phyloP scores from a whole-genome alignment of 30 jellyfish, hydroid and myxozoan genomes.

The Turritopsis dohrnii region DNA sequence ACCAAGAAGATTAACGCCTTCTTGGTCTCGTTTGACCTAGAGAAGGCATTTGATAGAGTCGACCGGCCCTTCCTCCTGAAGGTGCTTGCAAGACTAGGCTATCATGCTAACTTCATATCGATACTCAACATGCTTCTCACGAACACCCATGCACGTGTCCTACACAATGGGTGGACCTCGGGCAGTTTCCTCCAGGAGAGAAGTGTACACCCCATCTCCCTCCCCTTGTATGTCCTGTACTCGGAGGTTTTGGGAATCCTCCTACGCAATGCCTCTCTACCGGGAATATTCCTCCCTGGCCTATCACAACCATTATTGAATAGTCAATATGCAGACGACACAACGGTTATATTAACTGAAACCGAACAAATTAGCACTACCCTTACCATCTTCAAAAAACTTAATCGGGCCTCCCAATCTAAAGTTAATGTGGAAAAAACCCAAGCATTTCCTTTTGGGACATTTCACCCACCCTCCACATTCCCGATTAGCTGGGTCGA shows the following conservation, averaged over 20 bases:
- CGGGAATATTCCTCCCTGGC: background rate
- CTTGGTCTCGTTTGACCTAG: constrained; percentile 26
- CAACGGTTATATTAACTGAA: background rate
- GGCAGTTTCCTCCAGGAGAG: background rate
- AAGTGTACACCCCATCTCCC: constrained; percentile 11
- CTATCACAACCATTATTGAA: background rate
- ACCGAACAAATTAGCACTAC: background rate
- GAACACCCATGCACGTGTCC: background rate
- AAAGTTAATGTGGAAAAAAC: background rate
- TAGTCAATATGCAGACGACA: constrained; percentile 18
- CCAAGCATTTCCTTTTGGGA: background rate
- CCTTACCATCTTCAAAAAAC: background rate
- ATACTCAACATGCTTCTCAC: background rate
- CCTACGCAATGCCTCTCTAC: background rate
- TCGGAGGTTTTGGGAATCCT: background rate
- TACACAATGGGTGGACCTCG: background rate
- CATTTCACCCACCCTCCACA: no score
- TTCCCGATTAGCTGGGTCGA: no score
- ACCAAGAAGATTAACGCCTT: constrained; percentile 15
- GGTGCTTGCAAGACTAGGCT: background rate
- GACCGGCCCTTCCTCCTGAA: constrained; percentile 26
- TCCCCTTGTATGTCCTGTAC: no score
- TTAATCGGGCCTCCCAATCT: background rate
- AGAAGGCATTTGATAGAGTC: constrained; percentile 43
- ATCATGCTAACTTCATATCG: background rate